Evolutionary conservation across 2,797 vertebrate genomes (phyloP), one percentile per base, ranked within the genome.

Genomic region (Centroberyx gerrardi): DNA sequence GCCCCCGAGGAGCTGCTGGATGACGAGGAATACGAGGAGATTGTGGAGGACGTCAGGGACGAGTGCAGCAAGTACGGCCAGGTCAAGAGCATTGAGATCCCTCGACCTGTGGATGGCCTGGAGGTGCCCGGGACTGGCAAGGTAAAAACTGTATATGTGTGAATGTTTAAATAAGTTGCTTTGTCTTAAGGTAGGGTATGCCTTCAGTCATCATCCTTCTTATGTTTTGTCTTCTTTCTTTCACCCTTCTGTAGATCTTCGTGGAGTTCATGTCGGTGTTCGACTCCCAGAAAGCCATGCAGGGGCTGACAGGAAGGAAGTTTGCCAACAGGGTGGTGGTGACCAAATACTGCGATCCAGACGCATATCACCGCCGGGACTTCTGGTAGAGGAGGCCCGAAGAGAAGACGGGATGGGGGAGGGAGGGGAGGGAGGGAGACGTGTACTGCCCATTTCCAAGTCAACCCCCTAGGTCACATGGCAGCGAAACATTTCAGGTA

Each of bases 271-370:
- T 95, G 80, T 97, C 97, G 0, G 96, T 98, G 74, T 97, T 96
- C 29, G 97, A 98, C 95, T 97, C 97, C 94, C 97, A 98, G 96
- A 98, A 98, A 93, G 97, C 97, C 92, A 97, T 98, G 97, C 97
- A 98, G 93, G 96, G 96, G 70, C 94, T 98, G 79, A 98, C 97
- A 0, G 97, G 97, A 67, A 95, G 97, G 91, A 98, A 97, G 93
- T 98, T 98, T 87, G 97, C 97, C 85, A 98, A 98, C 94, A 94
- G 97, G 87, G 97, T 98, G 92, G 97, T 98, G 81, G 97, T 98
- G 93, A 98, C 97, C 84, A 98, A 98, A 88, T 98, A 97, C 95
- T 98, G 96, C 93, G 97, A 98, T 93, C 97, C 97, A 58, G 97
- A 98, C 60, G 97, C 96, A 53, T 98, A 98, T 84, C 97, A 98